Conservation (phyloP, 2,113 vertebrate species). For the Tricholaema leucomelas region DNA sequence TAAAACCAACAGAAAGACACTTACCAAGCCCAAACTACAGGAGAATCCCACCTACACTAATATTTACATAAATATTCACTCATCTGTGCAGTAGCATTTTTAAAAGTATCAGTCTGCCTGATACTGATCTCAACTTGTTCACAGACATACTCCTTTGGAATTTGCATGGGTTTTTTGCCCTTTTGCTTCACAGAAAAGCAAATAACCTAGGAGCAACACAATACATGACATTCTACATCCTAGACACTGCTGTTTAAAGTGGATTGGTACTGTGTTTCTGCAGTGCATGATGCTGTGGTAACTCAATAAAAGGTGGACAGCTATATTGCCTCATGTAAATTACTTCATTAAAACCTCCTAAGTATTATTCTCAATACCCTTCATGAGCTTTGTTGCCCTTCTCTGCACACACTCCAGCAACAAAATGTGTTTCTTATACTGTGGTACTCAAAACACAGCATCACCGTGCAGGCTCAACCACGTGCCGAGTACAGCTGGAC, state of each 20-base stretch:
- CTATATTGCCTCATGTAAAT: background rate
- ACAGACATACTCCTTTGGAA: background rate
- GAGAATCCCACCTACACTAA: background rate
- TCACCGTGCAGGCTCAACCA: too few species aligned
- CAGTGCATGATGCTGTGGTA: background rate
- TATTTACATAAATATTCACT: background rate
- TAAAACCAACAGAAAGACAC: background rate
- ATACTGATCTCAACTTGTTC: constrained; percentile 14
- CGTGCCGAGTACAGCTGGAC: too few species aligned
- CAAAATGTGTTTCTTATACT: too few species aligned
- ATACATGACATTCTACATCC: background rate
- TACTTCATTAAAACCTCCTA: too few species aligned
- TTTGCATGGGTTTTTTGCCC: background rate
- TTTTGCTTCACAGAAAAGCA: background rate
- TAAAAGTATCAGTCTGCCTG: background rate
- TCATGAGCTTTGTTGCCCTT: too few species aligned
- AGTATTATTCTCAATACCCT: too few species aligned
- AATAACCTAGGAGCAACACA: background rate
- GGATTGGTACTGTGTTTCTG: background rate
- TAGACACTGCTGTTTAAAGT: background rate
- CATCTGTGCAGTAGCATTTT: background rate
- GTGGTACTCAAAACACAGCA: too few species aligned
- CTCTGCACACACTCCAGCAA: too few species aligned
- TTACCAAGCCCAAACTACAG: background rate
- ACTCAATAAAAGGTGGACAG: background rate